Evolutionary conservation across 92 coral and sea anemone species (phyloP).

Genomic region (Metridium senile): DNA sequence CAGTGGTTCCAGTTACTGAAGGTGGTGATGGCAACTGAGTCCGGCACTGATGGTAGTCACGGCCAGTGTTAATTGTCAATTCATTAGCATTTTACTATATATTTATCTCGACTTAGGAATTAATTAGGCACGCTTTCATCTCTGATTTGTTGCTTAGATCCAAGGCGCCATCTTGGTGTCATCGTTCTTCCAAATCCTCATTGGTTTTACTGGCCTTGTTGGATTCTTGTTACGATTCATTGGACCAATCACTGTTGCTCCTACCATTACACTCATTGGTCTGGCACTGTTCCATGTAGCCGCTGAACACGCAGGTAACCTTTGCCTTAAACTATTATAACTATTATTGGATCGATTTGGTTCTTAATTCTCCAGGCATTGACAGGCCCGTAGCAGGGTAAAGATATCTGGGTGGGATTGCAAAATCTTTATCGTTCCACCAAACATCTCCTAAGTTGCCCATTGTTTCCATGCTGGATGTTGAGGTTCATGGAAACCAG

Average conservation of each 20-base stretch:
- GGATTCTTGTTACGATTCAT: constrained; percentile 85
- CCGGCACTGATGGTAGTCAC: no score
- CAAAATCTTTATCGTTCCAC: no score
- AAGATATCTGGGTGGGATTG: no score
- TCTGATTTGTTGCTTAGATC: constrained; percentile 41
- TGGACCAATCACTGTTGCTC: constrained; percentile 88
- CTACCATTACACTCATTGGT: constrained; percentile 85
- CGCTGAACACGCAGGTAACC: constrained; percentile 72
- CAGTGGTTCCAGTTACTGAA: no score
- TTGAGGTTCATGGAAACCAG: no score
- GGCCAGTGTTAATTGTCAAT: no score
- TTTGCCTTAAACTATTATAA: background rate
- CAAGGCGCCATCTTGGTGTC: constrained; percentile 94
- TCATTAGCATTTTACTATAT: no score
- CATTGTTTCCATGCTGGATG: no score
- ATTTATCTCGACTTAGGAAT: background rate
- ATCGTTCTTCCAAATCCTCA: constrained; percentile 69
- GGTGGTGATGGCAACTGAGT: no score
- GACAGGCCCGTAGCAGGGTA: background rate
- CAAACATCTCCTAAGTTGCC: no score
- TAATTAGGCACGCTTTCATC: background rate
- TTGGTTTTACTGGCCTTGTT: constrained; percentile 85
- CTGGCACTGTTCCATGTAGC: constrained; percentile 77
- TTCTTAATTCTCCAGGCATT: background rate
- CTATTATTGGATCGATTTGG: no score